These are phyloP conservation scores for Cyrtodaria siliqua DNA, from an alignment of 2,888 invertebrate species.

Conservation along the genomic window DNA sequence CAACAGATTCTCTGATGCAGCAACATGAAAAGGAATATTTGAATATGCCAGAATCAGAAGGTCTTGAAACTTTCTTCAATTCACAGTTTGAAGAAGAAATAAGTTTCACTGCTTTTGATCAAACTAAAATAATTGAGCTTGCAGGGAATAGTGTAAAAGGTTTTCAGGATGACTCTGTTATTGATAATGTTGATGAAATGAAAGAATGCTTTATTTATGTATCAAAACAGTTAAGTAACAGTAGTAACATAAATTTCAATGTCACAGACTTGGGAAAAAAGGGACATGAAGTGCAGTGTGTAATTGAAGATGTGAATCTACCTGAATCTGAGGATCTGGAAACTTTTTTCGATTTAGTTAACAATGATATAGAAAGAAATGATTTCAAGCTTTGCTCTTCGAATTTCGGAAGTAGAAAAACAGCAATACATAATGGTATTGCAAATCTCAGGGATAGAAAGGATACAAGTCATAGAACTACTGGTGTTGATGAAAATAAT, in stretches of 20 bases:
- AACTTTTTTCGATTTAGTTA: slow-evolving; percentile 42
- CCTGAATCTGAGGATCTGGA: slow-evolving; percentile 55
- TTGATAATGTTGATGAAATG: slow-evolving; percentile 3
- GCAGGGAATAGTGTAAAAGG: too few relatives aligned
- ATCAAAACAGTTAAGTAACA: not conserved
- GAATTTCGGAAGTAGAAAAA: too few relatives aligned
- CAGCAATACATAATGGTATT: too few relatives aligned
- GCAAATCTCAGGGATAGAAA: too few relatives aligned
- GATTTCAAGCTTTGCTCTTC: not conserved
- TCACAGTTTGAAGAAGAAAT: not conserved
- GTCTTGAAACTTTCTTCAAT: slow-evolving; percentile 28
- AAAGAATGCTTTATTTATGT: not conserved
- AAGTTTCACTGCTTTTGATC: too few relatives aligned
- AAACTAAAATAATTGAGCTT: too few relatives aligned
- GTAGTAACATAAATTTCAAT: not conserved
- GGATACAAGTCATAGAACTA: too few relatives aligned
- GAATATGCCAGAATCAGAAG: slow-evolving; percentile 39
- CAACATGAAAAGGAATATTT: not conserved
- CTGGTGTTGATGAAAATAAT: not conserved
- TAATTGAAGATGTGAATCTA: slow-evolving; percentile 6
- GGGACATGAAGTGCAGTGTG: not conserved
- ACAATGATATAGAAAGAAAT: not conserved
- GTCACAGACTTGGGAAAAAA: not conserved
- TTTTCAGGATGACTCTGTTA: slow-evolving; percentile 10
- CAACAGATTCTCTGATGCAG: too few relatives aligned